Base-by-base conservation (phyloP, 2,797 vertebrate species). In the Sebastes hubbsi region DNA sequence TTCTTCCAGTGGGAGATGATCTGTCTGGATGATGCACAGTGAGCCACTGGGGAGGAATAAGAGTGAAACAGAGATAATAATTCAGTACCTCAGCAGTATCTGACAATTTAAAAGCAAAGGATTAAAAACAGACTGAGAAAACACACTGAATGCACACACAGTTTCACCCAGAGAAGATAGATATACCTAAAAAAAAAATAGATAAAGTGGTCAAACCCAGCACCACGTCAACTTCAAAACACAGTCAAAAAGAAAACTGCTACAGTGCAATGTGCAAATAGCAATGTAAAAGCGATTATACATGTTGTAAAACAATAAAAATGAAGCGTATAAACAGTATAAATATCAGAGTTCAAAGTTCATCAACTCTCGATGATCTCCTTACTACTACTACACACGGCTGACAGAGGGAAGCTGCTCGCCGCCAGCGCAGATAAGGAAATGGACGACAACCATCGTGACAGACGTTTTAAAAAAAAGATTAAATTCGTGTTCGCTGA, bases 1-100 rank as follows among this genome's bases (percentile, higher is more conserved):
- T 99, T 99, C 96, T 99, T 99, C 99, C 99, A 99, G 96, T 99
- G 99, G 86, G 99, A 99, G 94, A 99, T 99, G 94, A 99, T 99
- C 96, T 99, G 99, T 95, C 99, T 97, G 22, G 99, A 99, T 89
- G 99, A 99, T 90, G 99, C 99, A 95, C 99, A 99, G 94, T 99
- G 99, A 93, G 98, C 98, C 96, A 93, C 92, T 94, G 70, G 10
- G 75, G 66, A 87, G 34, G 8, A 4, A 59, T 4, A 42, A 65
- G 8, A 27, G 24, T 24, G 54, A 85, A 75, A 80, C 10, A 67
- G 16, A 82, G 6, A 75, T 22, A 25, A 11, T 38, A 36, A 71
- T 69, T 24, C 24, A 9, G 16, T 49, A 75, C 64, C 27, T 65
- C 6, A 75, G 22, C 18, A 60, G 13, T 2, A 29, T 36, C 1